These are phyloP conservation scores for Poeciliopsis presidionis DNA, from an alignment of 2,797 vertebrate genomes.

Conservation along the genomic window DNA sequence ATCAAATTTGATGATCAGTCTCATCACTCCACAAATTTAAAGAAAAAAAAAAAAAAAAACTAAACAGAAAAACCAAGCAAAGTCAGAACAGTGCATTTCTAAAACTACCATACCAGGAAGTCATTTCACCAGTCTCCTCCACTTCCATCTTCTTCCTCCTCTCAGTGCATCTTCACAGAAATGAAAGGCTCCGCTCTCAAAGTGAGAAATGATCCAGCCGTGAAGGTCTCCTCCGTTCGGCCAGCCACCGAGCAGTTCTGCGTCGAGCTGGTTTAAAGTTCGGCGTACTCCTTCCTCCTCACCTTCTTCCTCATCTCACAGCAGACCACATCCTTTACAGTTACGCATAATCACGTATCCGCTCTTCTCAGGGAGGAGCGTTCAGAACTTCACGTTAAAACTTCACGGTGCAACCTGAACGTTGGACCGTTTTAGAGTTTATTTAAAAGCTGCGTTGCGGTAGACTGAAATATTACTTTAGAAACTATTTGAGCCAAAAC, in stretches of 20 bases:
- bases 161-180: slow-evolving; percentile 67
- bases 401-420: background rate
- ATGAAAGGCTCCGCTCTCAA: slow-evolving; percentile 9
- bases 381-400: slow-evolving; percentile 7
- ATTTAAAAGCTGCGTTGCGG: background rate
- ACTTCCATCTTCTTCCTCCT: slow-evolving; percentile 72
- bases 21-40: background rate
- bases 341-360: slow-evolving; percentile 59
- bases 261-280: slow-evolving; percentile 28
- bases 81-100: background rate
- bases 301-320: slow-evolving; percentile 70
- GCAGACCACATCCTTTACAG: slow-evolving; percentile 76
- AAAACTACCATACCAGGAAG: slow-evolving; percentile 78
- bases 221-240: background rate
- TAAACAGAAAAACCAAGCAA: too few species aligned
- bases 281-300: slow-evolving; percentile 58
- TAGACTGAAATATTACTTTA: background rate
- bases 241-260: slow-evolving; percentile 16
- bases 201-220: slow-evolving; percentile 31
- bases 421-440: background rate
- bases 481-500: background rate
- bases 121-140: slow-evolving; percentile 71
- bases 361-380: slow-evolving; percentile 47
- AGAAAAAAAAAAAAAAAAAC: background rate
- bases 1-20: background rate